Evolutionary conservation across 1,140 invertebrate genomes (phyloP), one percentile per base, ranked within the genome.

Genomic region (Aphaenogaster floridana): DNA sequence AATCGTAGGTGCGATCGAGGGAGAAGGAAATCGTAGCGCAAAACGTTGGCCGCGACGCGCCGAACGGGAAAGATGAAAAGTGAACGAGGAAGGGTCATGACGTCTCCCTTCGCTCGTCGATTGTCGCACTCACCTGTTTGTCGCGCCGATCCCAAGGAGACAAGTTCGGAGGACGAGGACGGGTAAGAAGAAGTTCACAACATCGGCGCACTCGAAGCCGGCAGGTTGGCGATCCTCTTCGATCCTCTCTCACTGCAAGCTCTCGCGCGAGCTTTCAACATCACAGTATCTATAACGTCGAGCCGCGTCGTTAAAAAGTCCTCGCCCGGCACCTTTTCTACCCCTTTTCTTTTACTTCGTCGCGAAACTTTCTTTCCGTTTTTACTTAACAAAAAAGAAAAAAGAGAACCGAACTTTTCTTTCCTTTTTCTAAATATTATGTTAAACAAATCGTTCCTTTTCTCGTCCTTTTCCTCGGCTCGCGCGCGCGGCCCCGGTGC

Each of bases 401-500:
- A 69, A 3, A 15, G 42, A 61, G 36, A 77, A 77, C 54, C 36
- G 36, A 69, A 68, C 28, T 28, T 61, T 59, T 9, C 17, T 39
- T 69, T 80, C 34, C 61, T 86, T 69, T 64, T 80, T 80, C 80
- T 72, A 42, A 52, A 63, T 85, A 80, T 80, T 50, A 54, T 17
- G 66, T 57, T 48, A 42, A 50, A 78, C 9, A 45, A 68, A 86
- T 57, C 34, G 50, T 76, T 54, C 50, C 42, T 89, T 63, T n/a
- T 52, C 48, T 77, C 83, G 39, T 86, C 52, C 52, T 34, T 90
- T 57, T 86, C 59, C 71, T 88, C 81, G 89, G 86, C 86, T 88
- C 89, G 90, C 90, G 90, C 86, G 86, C 89, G 86, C 90, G 90
- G 90, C 90, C 90, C 90, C 89, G 90, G 69, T 91, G 90, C 87